phyloP scores from a whole-genome alignment of 2,888 invertebrate genomes.

The Drosophila birchii region DNA sequence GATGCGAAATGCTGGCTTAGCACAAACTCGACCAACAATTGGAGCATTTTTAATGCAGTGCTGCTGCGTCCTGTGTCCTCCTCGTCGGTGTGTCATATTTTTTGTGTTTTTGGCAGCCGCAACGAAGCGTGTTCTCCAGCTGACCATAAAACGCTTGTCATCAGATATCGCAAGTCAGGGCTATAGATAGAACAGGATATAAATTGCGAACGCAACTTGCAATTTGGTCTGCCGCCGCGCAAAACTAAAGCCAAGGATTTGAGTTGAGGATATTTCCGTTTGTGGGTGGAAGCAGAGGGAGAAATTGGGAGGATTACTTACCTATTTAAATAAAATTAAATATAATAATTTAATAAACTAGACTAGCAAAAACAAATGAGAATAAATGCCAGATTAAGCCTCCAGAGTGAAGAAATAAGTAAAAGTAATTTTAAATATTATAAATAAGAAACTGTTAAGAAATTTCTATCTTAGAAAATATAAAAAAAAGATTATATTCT shows the following conservation, averaged over 20 bases:
- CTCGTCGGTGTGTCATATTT: slow-evolving; percentile 18
- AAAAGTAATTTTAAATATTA: too few species aligned
- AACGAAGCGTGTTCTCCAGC: slow-evolving; percentile 45
- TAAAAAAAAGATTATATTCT: neutral
- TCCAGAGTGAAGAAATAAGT: neutral
- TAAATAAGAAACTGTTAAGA: too few species aligned
- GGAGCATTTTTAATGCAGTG: slow-evolving; percentile 30
- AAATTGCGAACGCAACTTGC: slow-evolving; percentile 44
- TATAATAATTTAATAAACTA: neutral
- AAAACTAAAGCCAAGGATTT: slow-evolving; percentile 4
- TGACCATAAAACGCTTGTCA: slow-evolving; percentile 50
- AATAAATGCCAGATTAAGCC: neutral
- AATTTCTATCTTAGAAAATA: too few species aligned
- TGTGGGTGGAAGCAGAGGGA: neutral
- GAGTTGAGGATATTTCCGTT: neutral
- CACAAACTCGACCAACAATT: slow-evolving; percentile 33
- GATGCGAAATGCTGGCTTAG: slow-evolving; percentile 34
- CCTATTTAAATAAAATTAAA: neutral
- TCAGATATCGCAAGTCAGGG: slow-evolving; percentile 23
- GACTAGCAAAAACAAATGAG: neutral
- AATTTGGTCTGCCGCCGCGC: slow-evolving; percentile 8
- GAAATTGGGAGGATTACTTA: neutral
- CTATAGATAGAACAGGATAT: slow-evolving; percentile 22
- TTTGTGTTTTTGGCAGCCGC: slow-evolving; percentile 40
- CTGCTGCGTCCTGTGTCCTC: neutral